Percentiles rank a stretch among this genome's conserved stretches.
Conservation (phyloP, 2,113 vertebrate genomes). For the Menura novaehollandiae region DNA sequence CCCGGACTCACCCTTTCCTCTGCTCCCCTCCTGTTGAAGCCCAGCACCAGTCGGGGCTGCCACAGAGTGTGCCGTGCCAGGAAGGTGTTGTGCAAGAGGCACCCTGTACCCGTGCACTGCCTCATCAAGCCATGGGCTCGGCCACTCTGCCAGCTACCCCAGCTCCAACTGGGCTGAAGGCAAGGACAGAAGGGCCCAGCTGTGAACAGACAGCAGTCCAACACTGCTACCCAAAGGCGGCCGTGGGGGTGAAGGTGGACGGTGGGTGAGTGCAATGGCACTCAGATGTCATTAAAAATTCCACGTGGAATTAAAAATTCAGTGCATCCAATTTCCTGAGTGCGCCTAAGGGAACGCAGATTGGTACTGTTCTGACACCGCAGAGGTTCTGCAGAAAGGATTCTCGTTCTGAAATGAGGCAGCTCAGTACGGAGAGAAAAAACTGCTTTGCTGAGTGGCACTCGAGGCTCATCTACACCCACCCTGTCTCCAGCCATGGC, state of each 20-base stretch:
- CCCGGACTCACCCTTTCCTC: background rate
- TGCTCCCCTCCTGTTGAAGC: background rate
- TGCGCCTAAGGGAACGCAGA: background rate
- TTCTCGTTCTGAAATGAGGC: rapidly evolving
- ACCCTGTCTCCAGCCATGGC: background rate
- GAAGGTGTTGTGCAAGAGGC: background rate
- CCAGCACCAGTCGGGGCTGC: background rate
- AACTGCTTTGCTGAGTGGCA: rapidly evolving
- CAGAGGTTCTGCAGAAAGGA: background rate
- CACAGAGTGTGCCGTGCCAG: background rate
- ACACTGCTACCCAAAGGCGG: background rate
- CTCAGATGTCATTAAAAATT: background rate
- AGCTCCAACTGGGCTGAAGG: background rate
- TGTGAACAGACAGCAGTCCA: background rate
- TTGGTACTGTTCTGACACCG: background rate
- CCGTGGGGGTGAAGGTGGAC: background rate
- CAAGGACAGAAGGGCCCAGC: background rate
- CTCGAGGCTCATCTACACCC: background rate
- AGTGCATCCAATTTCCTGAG: background rate
- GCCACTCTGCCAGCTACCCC: background rate
- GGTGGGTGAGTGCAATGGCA: background rate
- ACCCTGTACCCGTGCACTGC: background rate
- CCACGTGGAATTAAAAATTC: background rate
- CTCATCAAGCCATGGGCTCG: rapidly evolving
- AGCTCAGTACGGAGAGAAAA: rapidly evolving